Evolutionary conservation across 2,113 vertebrate species (phyloP).

Genomic region (Morone saxatilis): DNA sequence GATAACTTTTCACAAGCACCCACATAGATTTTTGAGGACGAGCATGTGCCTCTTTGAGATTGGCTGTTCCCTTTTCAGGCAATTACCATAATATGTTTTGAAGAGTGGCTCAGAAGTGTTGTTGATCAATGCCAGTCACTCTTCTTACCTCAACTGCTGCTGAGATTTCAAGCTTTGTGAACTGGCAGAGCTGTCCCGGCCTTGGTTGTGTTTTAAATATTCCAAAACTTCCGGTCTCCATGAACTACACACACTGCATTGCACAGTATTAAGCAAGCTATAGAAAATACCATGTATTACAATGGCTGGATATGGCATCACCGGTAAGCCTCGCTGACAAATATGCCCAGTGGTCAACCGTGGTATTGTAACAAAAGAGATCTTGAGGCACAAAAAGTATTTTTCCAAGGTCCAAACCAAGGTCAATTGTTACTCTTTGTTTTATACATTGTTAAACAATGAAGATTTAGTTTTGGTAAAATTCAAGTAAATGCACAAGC

Average conservation of each 20-base stretch:
- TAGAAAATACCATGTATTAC: background rate
- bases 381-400: no score
- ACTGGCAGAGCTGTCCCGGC: no score
- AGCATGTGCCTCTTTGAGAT: conserved; percentile 6
- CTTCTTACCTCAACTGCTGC: background rate
- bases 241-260: background rate
- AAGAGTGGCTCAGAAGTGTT: conserved; percentile 2
- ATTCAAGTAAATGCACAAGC: no score
- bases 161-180: background rate
- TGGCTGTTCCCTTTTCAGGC: background rate
- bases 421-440: no score
- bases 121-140: conserved; percentile 3
- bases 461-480: no score
- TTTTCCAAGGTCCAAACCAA: no score
- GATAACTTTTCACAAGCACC: conserved; percentile 26
- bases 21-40: conserved; percentile 15
- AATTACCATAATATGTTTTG: conserved; percentile 40
- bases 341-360: no score
- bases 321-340: background rate
- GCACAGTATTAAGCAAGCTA: background rate
- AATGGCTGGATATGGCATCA: background rate
- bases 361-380: no score
- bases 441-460: no score
- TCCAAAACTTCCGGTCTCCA: background rate
- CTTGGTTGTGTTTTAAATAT: background rate